phyloP scores from a whole-genome alignment of 1,140 invertebrate genomes.

The Orius insidiosus region DNA sequence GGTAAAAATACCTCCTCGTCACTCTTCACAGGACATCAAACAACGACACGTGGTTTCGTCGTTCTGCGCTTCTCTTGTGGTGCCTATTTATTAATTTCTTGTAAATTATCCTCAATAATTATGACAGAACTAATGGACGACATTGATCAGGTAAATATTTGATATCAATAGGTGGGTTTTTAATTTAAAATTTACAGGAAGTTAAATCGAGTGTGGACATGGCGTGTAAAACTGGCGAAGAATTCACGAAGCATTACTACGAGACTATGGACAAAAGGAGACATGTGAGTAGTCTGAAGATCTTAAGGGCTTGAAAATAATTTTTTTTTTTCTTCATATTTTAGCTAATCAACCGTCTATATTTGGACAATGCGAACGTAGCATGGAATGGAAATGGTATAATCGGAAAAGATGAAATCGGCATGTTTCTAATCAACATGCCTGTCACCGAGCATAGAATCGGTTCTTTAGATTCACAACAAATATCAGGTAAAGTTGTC shows the following conservation, averaged over 20 bases:
- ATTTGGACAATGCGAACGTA: conserved; percentile 56
- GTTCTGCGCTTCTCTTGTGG: no score
- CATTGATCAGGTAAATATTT: no score
- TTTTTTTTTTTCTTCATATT: conserved; percentile 22
- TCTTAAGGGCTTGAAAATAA: conserved; percentile 10
- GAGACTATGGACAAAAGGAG: conserved; percentile 61
- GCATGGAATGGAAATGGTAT: conserved; percentile 75
- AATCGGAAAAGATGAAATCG: conserved; percentile 51
- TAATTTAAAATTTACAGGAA: conserved; percentile 23
- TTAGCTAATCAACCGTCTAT: conserved; percentile 54
- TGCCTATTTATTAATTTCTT: no score
- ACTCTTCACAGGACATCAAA: no score
- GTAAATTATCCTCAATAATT: no score
- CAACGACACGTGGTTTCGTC: no score
- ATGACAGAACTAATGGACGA: no score
- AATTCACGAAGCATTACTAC: conserved; percentile 69
- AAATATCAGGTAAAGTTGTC: conserved; percentile 33
- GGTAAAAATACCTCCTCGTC: no score
- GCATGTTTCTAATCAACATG: conserved; percentile 57
- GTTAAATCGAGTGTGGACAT: conserved; percentile 43
- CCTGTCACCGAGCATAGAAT: conserved; percentile 51
- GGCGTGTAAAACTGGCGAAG: conserved; percentile 55
- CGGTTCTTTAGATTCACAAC: conserved; percentile 58
- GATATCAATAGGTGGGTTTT: no score
- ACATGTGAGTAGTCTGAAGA: conserved; percentile 40